phyloP scores from a whole-genome alignment of 2,113 vertebrate genomes.

The Passer domesticus region DNA sequence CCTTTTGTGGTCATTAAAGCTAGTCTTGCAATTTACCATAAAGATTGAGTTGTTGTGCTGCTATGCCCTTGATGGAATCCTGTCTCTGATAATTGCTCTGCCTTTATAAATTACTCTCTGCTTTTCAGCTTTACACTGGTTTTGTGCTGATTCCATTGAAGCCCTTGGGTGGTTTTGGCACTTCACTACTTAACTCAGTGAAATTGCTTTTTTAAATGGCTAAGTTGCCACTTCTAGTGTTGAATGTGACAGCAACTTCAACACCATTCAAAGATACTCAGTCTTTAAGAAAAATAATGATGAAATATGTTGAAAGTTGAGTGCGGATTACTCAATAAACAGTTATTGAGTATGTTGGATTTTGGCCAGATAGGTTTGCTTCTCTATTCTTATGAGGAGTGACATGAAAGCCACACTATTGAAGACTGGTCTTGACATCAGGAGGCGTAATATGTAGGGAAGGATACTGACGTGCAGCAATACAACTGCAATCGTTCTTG shows the following conservation, averaged over 20 bases:
- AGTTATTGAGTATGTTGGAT: background rate
- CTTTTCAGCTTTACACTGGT: background rate
- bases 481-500: background rate
- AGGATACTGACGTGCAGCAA: background rate
- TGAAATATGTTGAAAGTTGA: background rate
- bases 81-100: background rate
- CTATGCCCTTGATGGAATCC: background rate
- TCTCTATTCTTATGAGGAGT: background rate
- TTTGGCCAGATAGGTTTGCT: background rate
- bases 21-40: background rate
- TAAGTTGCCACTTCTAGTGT: background rate
- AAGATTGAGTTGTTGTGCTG: background rate
- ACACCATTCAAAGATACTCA: background rate
- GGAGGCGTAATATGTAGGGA: background rate
- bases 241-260: background rate
- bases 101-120: constrained; percentile 2
- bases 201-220: background rate
- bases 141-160: constrained; percentile 6
- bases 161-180: background rate
- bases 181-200: background rate
- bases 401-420: background rate
- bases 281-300: background rate
- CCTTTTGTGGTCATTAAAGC: background rate
- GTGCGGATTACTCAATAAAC: background rate
- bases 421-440: background rate